phyloP scores from a whole-genome alignment of 1,140 invertebrate genomes.

The Bombus fervidus region DNA sequence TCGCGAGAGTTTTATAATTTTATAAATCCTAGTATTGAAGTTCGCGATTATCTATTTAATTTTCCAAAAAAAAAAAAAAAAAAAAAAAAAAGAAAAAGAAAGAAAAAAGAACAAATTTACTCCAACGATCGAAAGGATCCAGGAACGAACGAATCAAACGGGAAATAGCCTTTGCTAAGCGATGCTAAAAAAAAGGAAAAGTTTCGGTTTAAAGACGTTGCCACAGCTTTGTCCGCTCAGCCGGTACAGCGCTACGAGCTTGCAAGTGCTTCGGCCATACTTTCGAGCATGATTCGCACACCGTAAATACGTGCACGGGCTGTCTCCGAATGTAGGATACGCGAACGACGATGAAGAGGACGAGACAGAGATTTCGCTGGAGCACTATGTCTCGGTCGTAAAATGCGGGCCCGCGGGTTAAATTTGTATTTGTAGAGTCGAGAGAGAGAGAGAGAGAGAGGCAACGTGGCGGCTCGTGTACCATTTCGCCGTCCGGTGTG shows the following conservation, averaged over 20 bases:
- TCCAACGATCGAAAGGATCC: no score
- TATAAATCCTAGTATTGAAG: accelerated
- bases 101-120: no score
- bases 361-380: constrained; percentile 55
- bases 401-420: constrained; percentile 69
- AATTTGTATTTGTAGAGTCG: constrained; percentile 72
- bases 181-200: no score
- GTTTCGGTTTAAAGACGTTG: no score
- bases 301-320: constrained; percentile 56
- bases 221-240: neutral
- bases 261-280: neutral
- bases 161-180: no score
- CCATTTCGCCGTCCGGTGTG: constrained; percentile 24
- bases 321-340: constrained; percentile 5
- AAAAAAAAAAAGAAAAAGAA: no score
- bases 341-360: constrained; percentile 34
- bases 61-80: no score
- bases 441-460: constrained; percentile 53
- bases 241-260: neutral
- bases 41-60: no score
- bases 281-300: constrained; percentile 52
- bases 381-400: constrained; percentile 66
- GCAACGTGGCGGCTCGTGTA: constrained; percentile 31
- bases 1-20: no score
- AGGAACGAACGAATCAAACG: no score